Conservation (phyloP, 2,797 vertebrate genomes). For the Rhabdophis nuchalis region DNA sequence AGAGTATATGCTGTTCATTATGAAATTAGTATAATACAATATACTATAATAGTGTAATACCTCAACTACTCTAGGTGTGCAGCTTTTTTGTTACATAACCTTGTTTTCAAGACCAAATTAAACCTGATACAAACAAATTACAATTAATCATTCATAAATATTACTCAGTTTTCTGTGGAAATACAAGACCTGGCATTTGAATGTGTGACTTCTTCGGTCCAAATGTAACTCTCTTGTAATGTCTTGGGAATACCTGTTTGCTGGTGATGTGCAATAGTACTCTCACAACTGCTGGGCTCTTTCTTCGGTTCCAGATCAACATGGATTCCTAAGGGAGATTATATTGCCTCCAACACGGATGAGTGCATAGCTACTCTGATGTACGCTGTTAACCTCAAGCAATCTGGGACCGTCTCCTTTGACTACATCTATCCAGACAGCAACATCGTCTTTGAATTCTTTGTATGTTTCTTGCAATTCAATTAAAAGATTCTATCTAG, state of each 20-base stretch:
- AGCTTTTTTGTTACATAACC: neutral
- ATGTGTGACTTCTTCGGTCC: neutral
- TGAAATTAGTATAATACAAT: neutral
- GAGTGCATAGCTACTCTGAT: slow-evolving; percentile 90
- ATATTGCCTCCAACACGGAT: slow-evolving; percentile 88
- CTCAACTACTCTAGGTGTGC: neutral
- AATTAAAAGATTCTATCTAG: neutral
- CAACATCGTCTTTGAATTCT: slow-evolving; percentile 93
- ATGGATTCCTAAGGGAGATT: slow-evolving; percentile 85
- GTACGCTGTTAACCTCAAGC: slow-evolving; percentile 89
- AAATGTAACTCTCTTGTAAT: slow-evolving; percentile 2
- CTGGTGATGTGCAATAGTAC: neutral
- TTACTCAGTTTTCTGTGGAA: neutral
- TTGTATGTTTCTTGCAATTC: slow-evolving; percentile 72
- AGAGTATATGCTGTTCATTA: neutral
- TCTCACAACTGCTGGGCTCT: neutral
- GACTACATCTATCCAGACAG: slow-evolving; percentile 91
- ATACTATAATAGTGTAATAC: no score
- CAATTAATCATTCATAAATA: neutral
- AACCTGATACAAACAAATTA: neutral
- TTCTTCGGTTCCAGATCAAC: slow-evolving; percentile 76
- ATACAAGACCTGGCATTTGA: neutral
- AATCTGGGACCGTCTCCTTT: slow-evolving; percentile 84
- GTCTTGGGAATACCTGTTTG: neutral
- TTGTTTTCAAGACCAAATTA: neutral